Evolutionary conservation across 2,113 vertebrate species (phyloP), one percentile per base, ranked within the genome.

Genomic region (Notarius quadriscutis): DNA sequence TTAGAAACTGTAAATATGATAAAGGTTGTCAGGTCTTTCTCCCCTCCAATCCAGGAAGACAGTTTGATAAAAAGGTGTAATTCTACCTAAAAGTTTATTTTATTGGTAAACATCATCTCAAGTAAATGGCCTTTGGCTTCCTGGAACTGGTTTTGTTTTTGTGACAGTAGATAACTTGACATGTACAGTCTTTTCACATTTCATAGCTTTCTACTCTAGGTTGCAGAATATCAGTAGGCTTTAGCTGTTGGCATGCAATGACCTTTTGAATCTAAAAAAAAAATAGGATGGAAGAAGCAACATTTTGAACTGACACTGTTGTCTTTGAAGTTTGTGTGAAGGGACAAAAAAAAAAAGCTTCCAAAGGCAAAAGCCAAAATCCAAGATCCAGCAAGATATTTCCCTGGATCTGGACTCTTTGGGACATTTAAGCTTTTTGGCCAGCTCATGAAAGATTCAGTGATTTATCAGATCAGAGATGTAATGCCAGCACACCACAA

Each of bases 111-210:
- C 84, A 79, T 83, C 72, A 60, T 65, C 51, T 30, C 25, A 27
- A 86, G 84, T 80, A 88, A 83, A 88, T 77, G 22, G 25, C 27
- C 81, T 75, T 77, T 86, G 63, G 53, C 67, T 53, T 85, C 78
- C 20, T 67, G 60, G 48, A 11, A 55, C 50, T 86, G 67, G 30
- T 30, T 63, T 2, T 87, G 58, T 48, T 25, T 60, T 41, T 2
- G 30, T 74, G 12, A 51, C 72, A 72, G 62, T 50, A 72, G 30
- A 30, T 18, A 11, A 8, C 4, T 30, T 88, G 4, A 18, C 1
- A 2, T 58, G 41, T 18, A 11, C n/a, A 17, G 81, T 58, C 55
- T 86, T 74, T 82, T 51, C 48, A 74, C 58, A 48, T 48, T 83
- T 53, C 50, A 50, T 10, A 53, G 34, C 55, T 83, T 79, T 51